Evolutionary conservation across 2,888 invertebrate species (phyloP), one percentile per base, ranked within the genome.

Genomic region (Temnothorax rugatulus): DNA sequence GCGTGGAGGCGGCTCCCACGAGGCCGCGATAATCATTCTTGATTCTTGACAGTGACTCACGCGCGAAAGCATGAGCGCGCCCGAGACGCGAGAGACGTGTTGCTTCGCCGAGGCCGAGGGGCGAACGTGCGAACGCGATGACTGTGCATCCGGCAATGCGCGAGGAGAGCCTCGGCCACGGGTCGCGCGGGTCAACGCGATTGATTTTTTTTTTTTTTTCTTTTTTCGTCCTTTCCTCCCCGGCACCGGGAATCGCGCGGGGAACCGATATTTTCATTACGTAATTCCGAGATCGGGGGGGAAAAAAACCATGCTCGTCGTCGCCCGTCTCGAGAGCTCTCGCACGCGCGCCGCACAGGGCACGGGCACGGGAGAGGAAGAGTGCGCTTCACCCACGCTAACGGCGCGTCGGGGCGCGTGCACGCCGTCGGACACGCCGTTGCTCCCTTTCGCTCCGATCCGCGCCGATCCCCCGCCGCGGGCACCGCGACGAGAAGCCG

Each of bases 31-130:
- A 74, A 83, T 73, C 83, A 73, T 86, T 82, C 86, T 29, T 29
- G 29, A 29, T 29, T 29, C 29, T 29, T 92, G 93, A 93, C 92
- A 93, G 91, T 93, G 93, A 93, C 91, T 93, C 93, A 93, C 89
- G 88, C 91, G 91, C 91, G 91, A 90, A 91, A 92, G 91, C 92
- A 3, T 4, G 29, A 29, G 90, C 92, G 92, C 84, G n/a, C 88
- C 82, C 84, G 41, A 9, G 84, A 74, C 63, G 21, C 34, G 79
- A 68, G 79, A 82, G 74, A 61, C 84, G 50, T 79, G 76, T 77
- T 74, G 77, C 81, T 81, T 54, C 11, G 59, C n/a, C 29, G 38
- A 54, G 82, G 41, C 61, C 34, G 4, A 44, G 18, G 44, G 15
- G 15, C n/a, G n/a, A 59, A 25, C 13, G 73, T 34, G n/a, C 50